Conservation (phyloP, 2,888 invertebrate genomes). For the Lasioglossum lativentre region DNA sequence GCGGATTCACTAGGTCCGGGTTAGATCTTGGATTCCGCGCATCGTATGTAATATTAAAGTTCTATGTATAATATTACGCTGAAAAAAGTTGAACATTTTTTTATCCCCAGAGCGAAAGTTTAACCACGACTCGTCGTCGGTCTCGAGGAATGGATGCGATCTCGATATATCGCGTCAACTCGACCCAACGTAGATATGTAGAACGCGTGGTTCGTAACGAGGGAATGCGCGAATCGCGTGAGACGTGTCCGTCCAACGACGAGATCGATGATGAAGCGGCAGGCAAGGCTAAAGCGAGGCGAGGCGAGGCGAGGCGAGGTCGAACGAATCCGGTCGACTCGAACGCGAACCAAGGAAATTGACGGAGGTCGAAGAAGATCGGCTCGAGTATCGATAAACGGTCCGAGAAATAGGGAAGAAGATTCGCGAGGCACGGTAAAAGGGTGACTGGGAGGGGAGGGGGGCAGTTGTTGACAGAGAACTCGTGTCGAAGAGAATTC, state of each 20-base stretch:
- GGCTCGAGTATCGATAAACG: no score
- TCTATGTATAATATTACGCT: no score
- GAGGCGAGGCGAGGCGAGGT: conserved; percentile 64
- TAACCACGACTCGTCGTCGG: no score
- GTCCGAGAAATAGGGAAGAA: neutral
- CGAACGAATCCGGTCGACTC: neutral
- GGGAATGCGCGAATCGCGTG: conserved; percentile 76
- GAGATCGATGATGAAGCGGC: conserved; percentile 78
- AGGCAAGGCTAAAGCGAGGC: conserved; percentile 61
- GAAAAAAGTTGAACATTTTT: no score
- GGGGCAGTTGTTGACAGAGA: conserved; percentile 21
- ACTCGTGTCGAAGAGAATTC: conserved; percentile 24
- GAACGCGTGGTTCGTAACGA: conserved; percentile 67
- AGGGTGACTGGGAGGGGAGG: neutral
- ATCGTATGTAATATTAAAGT: no score
- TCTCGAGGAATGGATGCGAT: neutral
- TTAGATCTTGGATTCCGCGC: no score
- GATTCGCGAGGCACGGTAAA: neutral
- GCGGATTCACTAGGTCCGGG: no score
- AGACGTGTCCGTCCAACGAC: conserved; percentile 71
- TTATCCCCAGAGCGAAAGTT: no score
- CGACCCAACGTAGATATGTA: neutral
- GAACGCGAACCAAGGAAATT: neutral
- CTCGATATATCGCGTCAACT: neutral
- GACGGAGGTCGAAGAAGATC: neutral